Percentiles rank a stretch among this genome's conserved stretches.
These are phyloP conservation scores for Muntiacus muntjak DNA, from an alignment of 2,113 vertebrate species.

Conservation along the genomic window DNA sequence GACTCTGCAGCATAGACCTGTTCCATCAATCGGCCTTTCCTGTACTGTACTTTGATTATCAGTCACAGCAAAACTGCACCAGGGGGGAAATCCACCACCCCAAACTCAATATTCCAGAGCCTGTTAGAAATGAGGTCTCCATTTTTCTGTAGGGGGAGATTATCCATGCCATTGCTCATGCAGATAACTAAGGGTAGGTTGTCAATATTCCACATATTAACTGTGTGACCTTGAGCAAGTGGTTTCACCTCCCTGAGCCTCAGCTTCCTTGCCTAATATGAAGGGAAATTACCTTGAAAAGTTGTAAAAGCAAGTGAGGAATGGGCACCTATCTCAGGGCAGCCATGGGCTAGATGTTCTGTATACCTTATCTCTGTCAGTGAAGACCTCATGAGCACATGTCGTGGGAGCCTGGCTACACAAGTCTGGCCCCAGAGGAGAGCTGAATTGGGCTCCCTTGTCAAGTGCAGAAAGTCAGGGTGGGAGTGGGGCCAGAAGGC, in stretches of 20 bases:
- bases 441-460: neutral
- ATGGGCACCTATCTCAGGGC: neutral
- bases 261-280: neutral
- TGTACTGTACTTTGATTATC: neutral
- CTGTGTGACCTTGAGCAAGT: neutral
- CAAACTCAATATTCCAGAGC: neutral
- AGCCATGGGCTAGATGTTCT: fast-evolving
- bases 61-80: neutral
- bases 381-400: fast-evolving
- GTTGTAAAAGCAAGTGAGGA: neutral
- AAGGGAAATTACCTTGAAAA: neutral
- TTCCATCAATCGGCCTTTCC: neutral
- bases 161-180: neutral
- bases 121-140: neutral
- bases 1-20: fast-evolving
- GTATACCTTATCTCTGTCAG: fast-evolving
- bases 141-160: conserved; percentile 15
- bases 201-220: conserved; percentile 9
- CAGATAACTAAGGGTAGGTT: neutral
- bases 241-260: neutral
- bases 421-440: neutral
- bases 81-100: neutral
- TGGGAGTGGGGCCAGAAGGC: neutral
- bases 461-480: neutral
- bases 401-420: neutral